Evolutionary conservation across 1,140 invertebrate genomes (phyloP).

Genomic region (Rhopalosiphum padi): DNA sequence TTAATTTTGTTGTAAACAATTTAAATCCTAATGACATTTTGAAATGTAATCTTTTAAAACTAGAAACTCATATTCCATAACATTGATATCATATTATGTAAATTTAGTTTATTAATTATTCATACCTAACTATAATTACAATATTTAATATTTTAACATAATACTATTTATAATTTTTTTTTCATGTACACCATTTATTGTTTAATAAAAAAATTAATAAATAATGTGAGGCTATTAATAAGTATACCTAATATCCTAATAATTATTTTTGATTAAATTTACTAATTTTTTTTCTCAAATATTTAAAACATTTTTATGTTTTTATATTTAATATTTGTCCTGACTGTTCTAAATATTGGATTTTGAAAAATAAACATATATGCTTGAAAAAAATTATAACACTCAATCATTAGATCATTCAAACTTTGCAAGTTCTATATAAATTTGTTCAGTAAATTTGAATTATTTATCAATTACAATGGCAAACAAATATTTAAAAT

Average conservation of each 20-base stretch:
- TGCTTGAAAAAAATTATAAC: neutral
- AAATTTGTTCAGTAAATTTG: neutral
- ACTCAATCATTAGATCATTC: neutral
- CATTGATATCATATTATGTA: neutral
- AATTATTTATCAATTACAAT: neutral
- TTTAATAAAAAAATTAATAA: neutral
- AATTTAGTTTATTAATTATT: neutral
- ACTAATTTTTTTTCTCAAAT: neutral
- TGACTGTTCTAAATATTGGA: neutral
- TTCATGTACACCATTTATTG: neutral
- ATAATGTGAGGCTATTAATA: neutral
- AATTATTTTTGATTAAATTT: neutral
- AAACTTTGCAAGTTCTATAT: neutral
- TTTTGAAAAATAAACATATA: neutral
- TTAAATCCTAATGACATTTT: conserved; percentile 17
- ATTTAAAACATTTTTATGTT: neutral
- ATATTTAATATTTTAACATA: neutral
- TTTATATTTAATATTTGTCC: neutral
- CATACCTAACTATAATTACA: neutral
- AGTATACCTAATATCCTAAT: neutral
- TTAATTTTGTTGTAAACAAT: conserved; percentile 18
- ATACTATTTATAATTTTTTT: neutral
- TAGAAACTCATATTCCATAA: conserved; percentile 33
- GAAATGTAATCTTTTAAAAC: conserved; percentile 12
- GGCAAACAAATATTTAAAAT: neutral